These are phyloP conservation scores for Chironomus tepperi DNA, from an alignment of 1,140 invertebrate species.

Conservation along the genomic window DNA sequence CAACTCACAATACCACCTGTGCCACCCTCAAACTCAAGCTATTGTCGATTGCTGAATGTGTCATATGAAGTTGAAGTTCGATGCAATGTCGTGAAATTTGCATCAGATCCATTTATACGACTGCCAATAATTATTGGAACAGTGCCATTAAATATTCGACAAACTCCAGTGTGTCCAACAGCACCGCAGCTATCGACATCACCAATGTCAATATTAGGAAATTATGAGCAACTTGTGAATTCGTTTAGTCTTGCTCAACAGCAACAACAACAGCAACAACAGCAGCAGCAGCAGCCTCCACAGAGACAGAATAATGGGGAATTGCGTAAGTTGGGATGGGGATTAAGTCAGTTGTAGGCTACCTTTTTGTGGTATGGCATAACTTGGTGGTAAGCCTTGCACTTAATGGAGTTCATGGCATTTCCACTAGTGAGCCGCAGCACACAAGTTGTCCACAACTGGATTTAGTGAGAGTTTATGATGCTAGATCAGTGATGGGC, in stretches of 20 bases:
- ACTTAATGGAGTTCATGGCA: too few relatives aligned
- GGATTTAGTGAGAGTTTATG: too few relatives aligned
- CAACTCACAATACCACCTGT: constrained; percentile 53
- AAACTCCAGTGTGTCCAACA: background rate
- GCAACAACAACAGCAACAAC: background rate
- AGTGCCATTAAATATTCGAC: constrained; percentile 35
- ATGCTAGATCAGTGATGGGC: too few relatives aligned
- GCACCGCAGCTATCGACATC: background rate
- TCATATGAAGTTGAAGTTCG: constrained; percentile 56
- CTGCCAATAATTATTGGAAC: constrained; percentile 48
- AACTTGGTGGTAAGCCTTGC: too few relatives aligned
- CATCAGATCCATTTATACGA: constrained; percentile 43
- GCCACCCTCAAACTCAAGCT: constrained; percentile 57
- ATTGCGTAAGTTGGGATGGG: background rate
- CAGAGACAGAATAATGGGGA: background rate
- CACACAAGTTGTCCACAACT: too few relatives aligned
- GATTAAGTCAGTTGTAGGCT: too few relatives aligned
- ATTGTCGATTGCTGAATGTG: constrained; percentile 59
- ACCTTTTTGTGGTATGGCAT: too few relatives aligned
- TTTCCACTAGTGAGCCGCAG: too few relatives aligned
- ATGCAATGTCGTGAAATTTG: constrained; percentile 38
- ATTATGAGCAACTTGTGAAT: background rate
- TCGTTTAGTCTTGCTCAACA: background rate
- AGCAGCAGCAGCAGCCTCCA: background rate
- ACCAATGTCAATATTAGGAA: background rate